phyloP scores from a whole-genome alignment of 2,113 vertebrate genomes.

The Microcebus lehilahytsara region DNA sequence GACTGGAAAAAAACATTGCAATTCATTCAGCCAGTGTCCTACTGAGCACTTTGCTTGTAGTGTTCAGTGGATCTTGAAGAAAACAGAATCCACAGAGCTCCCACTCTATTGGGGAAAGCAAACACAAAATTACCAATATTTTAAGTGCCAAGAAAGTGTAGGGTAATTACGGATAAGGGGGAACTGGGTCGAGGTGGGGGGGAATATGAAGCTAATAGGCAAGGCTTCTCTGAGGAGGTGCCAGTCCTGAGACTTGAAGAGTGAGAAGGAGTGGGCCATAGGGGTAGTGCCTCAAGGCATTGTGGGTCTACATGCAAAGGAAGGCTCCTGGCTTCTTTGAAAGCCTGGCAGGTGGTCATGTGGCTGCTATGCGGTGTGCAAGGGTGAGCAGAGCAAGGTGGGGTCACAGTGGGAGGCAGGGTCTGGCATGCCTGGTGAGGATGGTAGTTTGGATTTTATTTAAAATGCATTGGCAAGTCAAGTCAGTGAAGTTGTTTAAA shows the following conservation, averaged over 20 bases:
- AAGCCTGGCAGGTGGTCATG: not conserved
- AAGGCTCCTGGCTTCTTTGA: not conserved
- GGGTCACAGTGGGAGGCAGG: not conserved
- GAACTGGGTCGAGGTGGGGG: not conserved
- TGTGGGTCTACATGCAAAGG: not conserved
- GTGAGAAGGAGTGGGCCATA: not conserved
- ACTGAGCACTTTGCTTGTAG: not conserved
- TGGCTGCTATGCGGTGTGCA: accelerated
- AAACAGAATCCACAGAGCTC: not conserved
- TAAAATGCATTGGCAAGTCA: not conserved
- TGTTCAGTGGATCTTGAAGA: not conserved
- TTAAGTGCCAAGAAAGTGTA: not conserved
- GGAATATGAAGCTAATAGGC: too few relatives aligned
- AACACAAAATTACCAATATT: not conserved
- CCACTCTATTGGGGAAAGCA: not conserved
- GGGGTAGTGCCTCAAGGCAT: not conserved
- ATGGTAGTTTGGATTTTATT: not conserved
- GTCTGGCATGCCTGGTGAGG: not conserved
- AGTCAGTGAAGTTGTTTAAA: not conserved
- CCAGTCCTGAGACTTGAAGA: not conserved
- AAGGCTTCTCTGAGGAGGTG: not conserved
- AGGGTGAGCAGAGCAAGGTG: not conserved
- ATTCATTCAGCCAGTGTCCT: not conserved
- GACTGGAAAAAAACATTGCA: too few relatives aligned
- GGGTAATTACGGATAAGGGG: not conserved